A percentile compares a stretch with the other conserved stretches of the same genome.
Evolutionary conservation across 2,888 invertebrate genomes (phyloP).

Genomic region (Acanthosepion lycidas): DNA sequence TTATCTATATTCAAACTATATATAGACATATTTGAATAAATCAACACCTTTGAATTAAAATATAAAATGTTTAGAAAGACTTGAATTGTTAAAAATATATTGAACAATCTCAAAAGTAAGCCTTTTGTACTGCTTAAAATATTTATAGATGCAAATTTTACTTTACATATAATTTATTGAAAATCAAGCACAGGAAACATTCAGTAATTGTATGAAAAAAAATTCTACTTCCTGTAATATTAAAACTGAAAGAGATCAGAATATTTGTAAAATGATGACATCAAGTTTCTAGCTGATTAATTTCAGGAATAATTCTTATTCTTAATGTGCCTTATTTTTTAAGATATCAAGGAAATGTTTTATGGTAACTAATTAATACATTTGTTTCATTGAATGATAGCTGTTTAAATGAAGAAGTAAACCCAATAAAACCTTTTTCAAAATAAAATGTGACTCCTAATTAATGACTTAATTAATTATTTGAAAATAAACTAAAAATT

Average conservation of each 20-base stretch:
- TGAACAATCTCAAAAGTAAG: no score
- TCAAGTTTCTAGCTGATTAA: not conserved
- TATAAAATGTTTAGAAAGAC: no score
- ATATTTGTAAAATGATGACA: not conserved
- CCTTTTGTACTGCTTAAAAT: no score
- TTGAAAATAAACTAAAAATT: not conserved
- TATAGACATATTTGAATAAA: no score
- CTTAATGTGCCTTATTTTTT: not conserved
- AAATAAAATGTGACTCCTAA: not conserved
- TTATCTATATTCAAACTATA: no score
- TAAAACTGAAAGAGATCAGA: not conserved
- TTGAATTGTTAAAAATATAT: no score
- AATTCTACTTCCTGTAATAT: no score
- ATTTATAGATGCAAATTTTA: no score
- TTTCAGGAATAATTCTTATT: not conserved
- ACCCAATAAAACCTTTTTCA: not conserved
- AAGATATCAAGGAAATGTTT: not conserved
- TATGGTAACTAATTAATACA: not conserved
- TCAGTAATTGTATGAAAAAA: no score
- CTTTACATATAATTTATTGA: no score
- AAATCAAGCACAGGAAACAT: no score
- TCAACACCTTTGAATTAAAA: no score
- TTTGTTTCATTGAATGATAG: not conserved
- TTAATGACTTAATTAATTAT: not conserved
- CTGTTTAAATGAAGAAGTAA: not conserved